A percentile compares a stretch with the other conserved stretches of the same genome.
These are phyloP conservation scores for Tenthredo amoena DNA, from an alignment of 2,888 invertebrate species.

Conservation along the genomic window DNA sequence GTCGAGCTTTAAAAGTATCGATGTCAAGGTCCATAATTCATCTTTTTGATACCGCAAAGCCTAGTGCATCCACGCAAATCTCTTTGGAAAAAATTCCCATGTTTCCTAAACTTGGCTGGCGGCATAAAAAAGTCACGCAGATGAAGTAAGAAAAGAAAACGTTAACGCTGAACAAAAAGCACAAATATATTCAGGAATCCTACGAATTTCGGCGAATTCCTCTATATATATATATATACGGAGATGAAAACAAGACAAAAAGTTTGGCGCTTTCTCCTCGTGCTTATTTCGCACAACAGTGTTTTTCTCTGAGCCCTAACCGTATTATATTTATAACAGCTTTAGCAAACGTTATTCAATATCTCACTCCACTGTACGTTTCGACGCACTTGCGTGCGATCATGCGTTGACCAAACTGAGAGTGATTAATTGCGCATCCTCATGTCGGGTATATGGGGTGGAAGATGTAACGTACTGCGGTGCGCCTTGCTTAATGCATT, in stretches of 20 bases:
- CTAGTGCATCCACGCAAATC: neutral
- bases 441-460: constrained; percentile 1
- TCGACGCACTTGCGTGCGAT: constrained; percentile 20
- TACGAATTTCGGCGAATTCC: neutral
- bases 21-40: neutral
- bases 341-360: neutral
- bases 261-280: neutral
- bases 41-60: neutral
- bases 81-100: neutral
- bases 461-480: constrained; percentile 9
- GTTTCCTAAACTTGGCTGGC: neutral
- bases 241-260: constrained; percentile 5
- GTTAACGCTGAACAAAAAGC: constrained; percentile 12
- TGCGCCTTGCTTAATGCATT: neutral
- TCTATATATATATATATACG: neutral
- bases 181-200: constrained; percentile 16
- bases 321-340: constrained; percentile 20
- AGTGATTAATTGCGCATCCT: constrained; percentile 41
- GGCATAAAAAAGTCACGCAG: neutral
- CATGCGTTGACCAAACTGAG: constrained; percentile 30
- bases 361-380: constrained; percentile 25
- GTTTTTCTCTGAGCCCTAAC: neutral
- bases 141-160: neutral
- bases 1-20: neutral
- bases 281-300: neutral